phyloP scores from a whole-genome alignment of 2,888 invertebrate species.

The Macaria liturata region DNA sequence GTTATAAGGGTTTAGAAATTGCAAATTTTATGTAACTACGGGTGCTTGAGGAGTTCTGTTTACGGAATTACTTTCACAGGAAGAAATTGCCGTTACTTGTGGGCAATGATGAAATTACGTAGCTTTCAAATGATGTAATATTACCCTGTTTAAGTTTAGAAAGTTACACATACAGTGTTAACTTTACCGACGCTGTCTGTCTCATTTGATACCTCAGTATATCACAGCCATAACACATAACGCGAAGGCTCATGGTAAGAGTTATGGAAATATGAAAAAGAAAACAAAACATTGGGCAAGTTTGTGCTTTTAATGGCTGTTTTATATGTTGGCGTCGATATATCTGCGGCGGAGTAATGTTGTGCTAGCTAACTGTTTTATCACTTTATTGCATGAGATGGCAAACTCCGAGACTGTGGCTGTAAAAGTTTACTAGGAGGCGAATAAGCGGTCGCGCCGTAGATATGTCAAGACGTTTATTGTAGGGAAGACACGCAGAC shows the following conservation, averaged over 20 bases:
- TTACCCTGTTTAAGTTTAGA: no score
- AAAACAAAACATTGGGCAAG: conserved; percentile 72
- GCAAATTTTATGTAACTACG: conserved; percentile 18
- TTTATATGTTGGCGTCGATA: conserved; percentile 78
- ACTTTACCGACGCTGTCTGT: no score
- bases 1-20: conserved; percentile 38
- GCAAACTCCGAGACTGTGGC: conserved; percentile 67
- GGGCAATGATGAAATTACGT: no score
- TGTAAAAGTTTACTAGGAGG: conserved; percentile 69
- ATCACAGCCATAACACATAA: conserved; percentile 47
- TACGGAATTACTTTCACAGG: conserved; percentile 5
- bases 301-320: conserved; percentile 71
- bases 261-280: conserved; percentile 60
- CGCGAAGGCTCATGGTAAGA: conserved; percentile 44
- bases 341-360: conserved; percentile 67
- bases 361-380: conserved; percentile 79
- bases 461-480: conserved; percentile 16
- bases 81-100: no score
- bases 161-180: no score
- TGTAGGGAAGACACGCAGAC: no score
- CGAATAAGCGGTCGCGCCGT: conserved; percentile 30
- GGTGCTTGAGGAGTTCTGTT: conserved; percentile 13
- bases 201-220: conserved; percentile 29
- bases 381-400: conserved; percentile 81
- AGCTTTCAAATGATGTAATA: no score